These are phyloP conservation scores for Drosophila setifemur DNA, from an alignment of 1,140 invertebrate genomes.

Conservation along the genomic window DNA sequence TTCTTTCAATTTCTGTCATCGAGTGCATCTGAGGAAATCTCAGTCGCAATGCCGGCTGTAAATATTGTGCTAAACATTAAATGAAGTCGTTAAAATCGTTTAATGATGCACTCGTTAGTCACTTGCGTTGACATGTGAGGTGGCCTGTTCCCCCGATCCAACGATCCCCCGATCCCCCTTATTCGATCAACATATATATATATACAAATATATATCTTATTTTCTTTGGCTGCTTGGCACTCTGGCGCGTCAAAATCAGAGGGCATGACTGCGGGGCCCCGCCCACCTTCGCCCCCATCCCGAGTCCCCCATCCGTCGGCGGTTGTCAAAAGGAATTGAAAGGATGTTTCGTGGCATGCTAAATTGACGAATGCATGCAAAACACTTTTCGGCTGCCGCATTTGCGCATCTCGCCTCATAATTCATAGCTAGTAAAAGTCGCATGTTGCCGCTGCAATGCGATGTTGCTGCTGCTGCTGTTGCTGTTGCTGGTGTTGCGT, in stretches of 20 bases:
- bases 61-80: conserved; percentile 76
- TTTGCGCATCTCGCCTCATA: conserved; percentile 50
- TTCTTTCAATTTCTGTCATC: neutral
- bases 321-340: conserved; percentile 70
- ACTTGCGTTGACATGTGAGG: conserved; percentile 66
- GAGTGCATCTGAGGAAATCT: conserved; percentile 1
- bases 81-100: conserved; percentile 79
- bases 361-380: conserved; percentile 73
- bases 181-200: too few species aligned
- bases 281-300: neutral
- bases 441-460: conserved; percentile 12
- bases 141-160: conserved; percentile 1
- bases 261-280: conserved; percentile 23
- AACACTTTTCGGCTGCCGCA: conserved; percentile 58
- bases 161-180: too few species aligned
- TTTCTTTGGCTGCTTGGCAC: conserved; percentile 36
- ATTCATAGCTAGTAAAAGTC: conserved; percentile 66
- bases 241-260: conserved; percentile 53
- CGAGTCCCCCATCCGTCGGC: conserved; percentile 32
- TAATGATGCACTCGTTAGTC: conserved; percentile 78
- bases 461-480: neutral
- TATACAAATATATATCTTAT: neutral
- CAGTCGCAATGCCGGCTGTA: conserved; percentile 43
- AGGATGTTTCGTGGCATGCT: conserved; percentile 79
- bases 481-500: conserved; percentile 41